Base-by-base conservation (phyloP, 2,797 vertebrate species). In the Karalla daura region DNA sequence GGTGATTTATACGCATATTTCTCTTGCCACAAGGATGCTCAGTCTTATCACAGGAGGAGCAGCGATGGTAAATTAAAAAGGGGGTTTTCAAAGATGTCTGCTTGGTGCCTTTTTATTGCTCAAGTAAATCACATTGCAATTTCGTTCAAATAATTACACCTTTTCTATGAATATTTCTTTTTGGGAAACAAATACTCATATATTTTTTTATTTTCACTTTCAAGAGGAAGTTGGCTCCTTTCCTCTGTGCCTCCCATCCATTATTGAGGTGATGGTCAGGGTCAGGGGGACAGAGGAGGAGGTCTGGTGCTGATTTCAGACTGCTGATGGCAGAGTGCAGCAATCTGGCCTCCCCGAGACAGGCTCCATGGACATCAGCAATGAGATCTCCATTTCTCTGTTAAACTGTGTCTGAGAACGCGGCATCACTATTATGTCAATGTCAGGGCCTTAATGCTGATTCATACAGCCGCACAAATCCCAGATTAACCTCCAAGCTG, bases 371-470 rank as follows among this genome's bases (percentile, higher is more conserved):
- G 85, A 82, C 88, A 93, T 93, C 86, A 81, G 83, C 89, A 87
- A 84, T 86, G 73, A 89, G 84, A 92, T 93, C 91, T 92, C 87
- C 88, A 92, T 93, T 91, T 92, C 80, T 87, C 73, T 74, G 85
- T 89, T 92, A 89, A 92, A 92, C 85, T 87, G 75, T 84, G 90
- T 88, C 88, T 88, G 76, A 80, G 83, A 88, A 87, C 49, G 70
- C 75, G 84, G 81, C 87, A 91, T 89, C 73, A 69, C 85, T 83
- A 86, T 90, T 92, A 86, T 91, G 91, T 91, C 88, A 90, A 81
- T 91, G 91, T 91, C 91, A 89, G 77, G 47, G 81, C 63, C 80
- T 89, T 91, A 91, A 90, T 91, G 91, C 88, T 89, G 89, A 92
- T 92, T 92, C 88, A 91, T 88, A 87, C 77, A 83, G 83, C 64